Percentiles rank a stretch among this genome's conserved stretches.
Evolutionary conservation across 1,140 invertebrate genomes (phyloP).

Genomic region (Frieseomelitta varia): DNA sequence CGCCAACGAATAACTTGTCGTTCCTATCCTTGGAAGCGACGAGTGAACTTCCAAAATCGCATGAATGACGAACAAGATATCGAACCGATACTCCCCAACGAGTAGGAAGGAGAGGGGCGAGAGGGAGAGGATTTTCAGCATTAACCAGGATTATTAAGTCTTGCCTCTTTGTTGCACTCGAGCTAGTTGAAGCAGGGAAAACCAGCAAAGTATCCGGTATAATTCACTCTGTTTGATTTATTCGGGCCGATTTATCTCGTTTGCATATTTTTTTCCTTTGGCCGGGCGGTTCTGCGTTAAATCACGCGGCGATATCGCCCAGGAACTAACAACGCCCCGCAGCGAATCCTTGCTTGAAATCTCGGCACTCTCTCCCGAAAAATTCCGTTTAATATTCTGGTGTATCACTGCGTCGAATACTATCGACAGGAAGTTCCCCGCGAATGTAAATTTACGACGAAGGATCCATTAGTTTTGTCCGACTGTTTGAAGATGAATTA

Average conservation of each 20-base stretch:
- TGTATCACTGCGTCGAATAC: no score
- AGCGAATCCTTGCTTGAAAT: slow-evolving; percentile 11
- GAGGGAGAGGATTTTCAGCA: slow-evolving; percentile 29
- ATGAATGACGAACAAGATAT: slow-evolving; percentile 6
- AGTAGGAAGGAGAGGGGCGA: slow-evolving; percentile 26
- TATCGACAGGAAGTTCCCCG: no score
- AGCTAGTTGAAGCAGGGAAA: slow-evolving; percentile 37
- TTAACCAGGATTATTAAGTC: slow-evolving; percentile 52
- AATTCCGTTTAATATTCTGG: slow-evolving; percentile 4
- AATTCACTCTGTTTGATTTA: slow-evolving; percentile 65
- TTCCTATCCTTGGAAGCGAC: background rate
- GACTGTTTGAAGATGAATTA: background rate
- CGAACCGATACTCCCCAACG: background rate
- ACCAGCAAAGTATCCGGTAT: slow-evolving; percentile 52
- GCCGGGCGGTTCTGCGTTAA: slow-evolving; percentile 10
- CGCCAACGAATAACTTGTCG: background rate
- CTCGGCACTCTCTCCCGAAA: background rate
- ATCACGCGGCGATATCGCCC: slow-evolving; percentile 46
- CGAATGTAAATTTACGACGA: background rate
- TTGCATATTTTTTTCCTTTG: slow-evolving; percentile 48
- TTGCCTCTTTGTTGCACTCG: slow-evolving; percentile 44
- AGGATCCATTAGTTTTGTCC: background rate
- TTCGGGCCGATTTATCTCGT: slow-evolving; percentile 60
- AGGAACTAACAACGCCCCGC: slow-evolving; percentile 25
- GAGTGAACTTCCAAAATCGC: background rate